These are phyloP conservation scores for Sinosuthora webbiana DNA, from an alignment of 2,113 vertebrate species.

Conservation along the genomic window DNA sequence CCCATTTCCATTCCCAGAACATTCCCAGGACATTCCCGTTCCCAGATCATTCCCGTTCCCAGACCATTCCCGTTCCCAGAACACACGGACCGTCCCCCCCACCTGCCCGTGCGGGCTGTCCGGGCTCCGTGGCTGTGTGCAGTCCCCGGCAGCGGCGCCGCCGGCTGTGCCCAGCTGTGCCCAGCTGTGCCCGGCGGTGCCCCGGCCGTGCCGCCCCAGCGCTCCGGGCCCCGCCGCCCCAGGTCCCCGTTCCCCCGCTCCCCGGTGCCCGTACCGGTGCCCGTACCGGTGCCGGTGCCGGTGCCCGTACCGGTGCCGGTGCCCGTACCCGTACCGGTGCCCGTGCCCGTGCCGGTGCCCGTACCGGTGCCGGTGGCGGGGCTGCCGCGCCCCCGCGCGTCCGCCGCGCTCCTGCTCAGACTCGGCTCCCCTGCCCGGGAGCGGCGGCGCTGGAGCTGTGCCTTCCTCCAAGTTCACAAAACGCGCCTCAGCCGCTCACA, in stretches of 20 bases:
- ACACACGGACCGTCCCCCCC: neutral
- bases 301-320: too few relatives aligned
- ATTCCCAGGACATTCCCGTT: too few relatives aligned
- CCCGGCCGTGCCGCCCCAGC: too few relatives aligned
- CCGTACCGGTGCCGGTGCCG: too few relatives aligned
- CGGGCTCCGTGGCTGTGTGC: neutral
- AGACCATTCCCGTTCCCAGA: too few relatives aligned
- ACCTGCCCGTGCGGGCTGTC: fast-evolving
- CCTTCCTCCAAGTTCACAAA: fast-evolving
- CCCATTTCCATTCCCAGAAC: fast-evolving
- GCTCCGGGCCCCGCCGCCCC: too few relatives aligned
- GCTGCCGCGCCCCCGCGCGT: slow-evolving; percentile 15
- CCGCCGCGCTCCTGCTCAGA: neutral
- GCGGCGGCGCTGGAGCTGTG: fast-evolving
- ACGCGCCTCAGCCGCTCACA: fast-evolving
- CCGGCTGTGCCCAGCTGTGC: neutral
- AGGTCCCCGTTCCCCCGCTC: too few relatives aligned
- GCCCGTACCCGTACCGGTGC: too few relatives aligned
- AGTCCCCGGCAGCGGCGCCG: neutral
- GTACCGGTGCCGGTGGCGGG: neutral
- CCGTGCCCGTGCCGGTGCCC: too few relatives aligned
- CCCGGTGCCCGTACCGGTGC: too few relatives aligned
- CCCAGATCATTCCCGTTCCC: too few relatives aligned
- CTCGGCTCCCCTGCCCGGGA: fast-evolving
- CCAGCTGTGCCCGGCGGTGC: neutral